These are phyloP conservation scores for Salminus brasiliensis DNA, from an alignment of 2,113 vertebrate species.

Conservation along the genomic window DNA sequence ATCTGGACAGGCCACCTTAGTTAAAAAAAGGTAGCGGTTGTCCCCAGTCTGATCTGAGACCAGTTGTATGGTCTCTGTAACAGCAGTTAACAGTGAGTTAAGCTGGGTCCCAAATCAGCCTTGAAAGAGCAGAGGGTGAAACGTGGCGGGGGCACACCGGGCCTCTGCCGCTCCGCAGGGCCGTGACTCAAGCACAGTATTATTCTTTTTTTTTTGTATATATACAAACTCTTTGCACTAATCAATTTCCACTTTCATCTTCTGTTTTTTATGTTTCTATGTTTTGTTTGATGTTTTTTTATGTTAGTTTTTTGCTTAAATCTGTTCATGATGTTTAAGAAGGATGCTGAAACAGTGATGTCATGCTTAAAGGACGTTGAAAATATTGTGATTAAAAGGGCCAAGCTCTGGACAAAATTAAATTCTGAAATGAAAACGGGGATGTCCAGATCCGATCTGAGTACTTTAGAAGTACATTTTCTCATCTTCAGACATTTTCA, in stretches of 20 bases:
- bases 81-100: conserved; percentile 35
- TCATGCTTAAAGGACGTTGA: neutral
- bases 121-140: conserved; percentile 22
- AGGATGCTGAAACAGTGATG: neutral
- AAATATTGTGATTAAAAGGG: too few relatives aligned
- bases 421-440: too few relatives aligned
- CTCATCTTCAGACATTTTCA: too few relatives aligned
- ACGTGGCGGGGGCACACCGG: conserved; percentile 23
- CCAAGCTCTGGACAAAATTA: too few relatives aligned
- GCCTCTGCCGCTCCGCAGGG: conserved; percentile 49
- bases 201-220: conserved; percentile 57
- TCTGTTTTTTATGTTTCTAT: conserved; percentile 47
- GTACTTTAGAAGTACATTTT: too few relatives aligned
- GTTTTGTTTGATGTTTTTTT: conserved; percentile 31
- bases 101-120: conserved; percentile 46
- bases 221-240: conserved; percentile 76
- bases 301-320: conserved; percentile 13
- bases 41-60: conserved; percentile 28
- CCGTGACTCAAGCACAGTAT: conserved; percentile 68
- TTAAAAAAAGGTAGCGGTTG: neutral
- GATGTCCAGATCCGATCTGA: too few relatives aligned
- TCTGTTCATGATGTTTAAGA: neutral
- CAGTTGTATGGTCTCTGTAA: conserved; percentile 46
- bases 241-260: conserved; percentile 57
- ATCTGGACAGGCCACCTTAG: neutral